Base-by-base conservation (phyloP, 2,113 vertebrate genomes). In the Leptocoma aspasia region DNA sequence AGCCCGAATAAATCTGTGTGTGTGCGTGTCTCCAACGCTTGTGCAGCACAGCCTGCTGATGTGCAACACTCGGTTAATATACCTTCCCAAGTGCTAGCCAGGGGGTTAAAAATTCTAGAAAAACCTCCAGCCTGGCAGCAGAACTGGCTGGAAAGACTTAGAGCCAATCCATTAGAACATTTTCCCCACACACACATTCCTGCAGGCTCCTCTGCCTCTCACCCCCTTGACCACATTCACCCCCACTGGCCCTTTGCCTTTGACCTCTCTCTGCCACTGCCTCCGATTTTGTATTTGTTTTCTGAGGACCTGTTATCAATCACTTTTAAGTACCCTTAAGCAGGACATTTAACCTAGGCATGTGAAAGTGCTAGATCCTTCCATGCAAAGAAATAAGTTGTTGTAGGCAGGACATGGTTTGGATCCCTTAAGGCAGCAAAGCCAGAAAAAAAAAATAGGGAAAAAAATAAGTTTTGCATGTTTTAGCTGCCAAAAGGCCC, bases 241-340 rank as follows among this genome's bases (percentile, higher is more conserved):
- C 89, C 86, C 72, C 89, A 50, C 64, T 13, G 31, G 83, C 94
- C 92, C 92, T 96, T 94, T 94, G 96, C 95, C 94, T 97, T 97
- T 95, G 95, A 96, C 96, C 96, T 94, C 54, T 61, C 80, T 56
- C 92, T 97, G 92, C 92, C 88, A 89, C 89, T 86, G 94, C 91
- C 92, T 94, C 89, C 3, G 53, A 92, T 93, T 93, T 75, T 63
- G 59, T 92, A 86, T 96, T 97, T 97, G 72, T 93, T 95, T 97
- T 96, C 96, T 94, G 82, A 93, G 60, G 44, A 86, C 47, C 44
- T 64, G 2, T 90, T 95, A 96, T 94, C 91, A 97, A 95, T 97
- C 95, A 94, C 76, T 93, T 95, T 71, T 91, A 94, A 93, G 68
- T 54, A 47, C 79, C 80, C 86, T 83, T 64, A 93, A 70, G 60